Percentiles rank a stretch among this genome's conserved stretches.
Conservation (phyloP, 2,888 invertebrate genomes). For the Coleophora flavipennella region DNA sequence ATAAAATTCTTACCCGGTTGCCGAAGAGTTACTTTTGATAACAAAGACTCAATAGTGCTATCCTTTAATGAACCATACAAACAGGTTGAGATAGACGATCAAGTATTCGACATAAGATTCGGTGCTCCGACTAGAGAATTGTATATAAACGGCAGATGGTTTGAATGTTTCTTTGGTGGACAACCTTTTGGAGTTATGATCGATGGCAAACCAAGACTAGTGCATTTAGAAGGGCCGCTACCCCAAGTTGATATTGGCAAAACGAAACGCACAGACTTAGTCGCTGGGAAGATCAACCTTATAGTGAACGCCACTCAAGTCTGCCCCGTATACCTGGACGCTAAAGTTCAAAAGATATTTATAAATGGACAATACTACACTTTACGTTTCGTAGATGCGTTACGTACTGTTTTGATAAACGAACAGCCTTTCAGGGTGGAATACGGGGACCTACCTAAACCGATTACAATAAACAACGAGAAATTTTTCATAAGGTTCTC, state of each 20-base stretch:
- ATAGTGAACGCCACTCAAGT: slow-evolving; percentile 86
- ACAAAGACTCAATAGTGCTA: slow-evolving; percentile 78
- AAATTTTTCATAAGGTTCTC: slow-evolving; percentile 88
- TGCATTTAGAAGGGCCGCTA: slow-evolving; percentile 91
- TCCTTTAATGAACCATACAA: slow-evolving; percentile 80
- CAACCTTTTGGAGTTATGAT: slow-evolving; percentile 86
- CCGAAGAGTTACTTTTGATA: slow-evolving; percentile 82
- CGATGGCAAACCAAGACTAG: slow-evolving; percentile 80
- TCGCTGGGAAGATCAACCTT: slow-evolving; percentile 87
- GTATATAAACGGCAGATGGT: slow-evolving; percentile 90
- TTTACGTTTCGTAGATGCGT: slow-evolving; percentile 84
- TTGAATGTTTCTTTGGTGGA: slow-evolving; percentile 94
- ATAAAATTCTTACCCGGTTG: slow-evolving; percentile 88
- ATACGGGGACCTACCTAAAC: slow-evolving; percentile 88
- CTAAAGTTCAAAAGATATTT: slow-evolving; percentile 85
- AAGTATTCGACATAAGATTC: slow-evolving; percentile 83
- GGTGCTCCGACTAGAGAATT: slow-evolving; percentile 95
- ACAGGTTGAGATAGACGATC: slow-evolving; percentile 81
- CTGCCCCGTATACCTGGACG: slow-evolving; percentile 86
- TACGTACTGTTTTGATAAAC: slow-evolving; percentile 84
- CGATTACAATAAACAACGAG: slow-evolving; percentile 79
- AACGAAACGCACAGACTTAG: slow-evolving; percentile 82
- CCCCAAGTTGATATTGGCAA: slow-evolving; percentile 95
- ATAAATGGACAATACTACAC: slow-evolving; percentile 81
- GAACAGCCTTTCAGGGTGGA: slow-evolving; percentile 84